A percentile compares a stretch with the other conserved stretches of the same genome.
phyloP scores from a whole-genome alignment of 1,140 invertebrate genomes.

The Papilio glaucus region DNA sequence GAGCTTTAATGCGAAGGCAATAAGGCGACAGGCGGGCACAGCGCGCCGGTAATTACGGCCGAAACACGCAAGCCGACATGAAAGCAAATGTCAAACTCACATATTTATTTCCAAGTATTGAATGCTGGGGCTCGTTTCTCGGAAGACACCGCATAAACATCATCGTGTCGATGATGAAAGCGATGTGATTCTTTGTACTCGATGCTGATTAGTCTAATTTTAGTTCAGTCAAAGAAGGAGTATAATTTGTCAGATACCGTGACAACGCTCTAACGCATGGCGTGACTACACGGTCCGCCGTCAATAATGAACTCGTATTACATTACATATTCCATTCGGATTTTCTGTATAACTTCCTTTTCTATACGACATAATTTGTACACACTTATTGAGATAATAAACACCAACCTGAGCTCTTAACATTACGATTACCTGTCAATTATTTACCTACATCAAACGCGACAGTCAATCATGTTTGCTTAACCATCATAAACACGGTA shows the following conservation, averaged over 20 bases:
- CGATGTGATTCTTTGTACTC: constrained; percentile 81
- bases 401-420: not conserved
- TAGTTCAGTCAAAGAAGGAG: constrained; percentile 58
- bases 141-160: constrained; percentile 78
- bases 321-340: constrained; percentile 43
- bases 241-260: constrained; percentile 67
- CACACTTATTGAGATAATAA: not conserved
- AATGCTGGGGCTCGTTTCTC: constrained; percentile 73
- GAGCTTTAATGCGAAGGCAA: constrained; percentile 52
- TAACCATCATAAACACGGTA: not conserved
- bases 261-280: constrained; percentile 57
- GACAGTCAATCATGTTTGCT: not conserved
- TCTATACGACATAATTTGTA: not conserved
- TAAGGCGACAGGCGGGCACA: constrained; percentile 51
- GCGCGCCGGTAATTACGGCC: constrained; percentile 68
- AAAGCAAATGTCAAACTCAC: constrained; percentile 83
- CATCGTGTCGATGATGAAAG: constrained; percentile 83
- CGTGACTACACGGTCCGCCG: constrained; percentile 50
- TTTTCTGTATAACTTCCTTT: constrained; percentile 33
- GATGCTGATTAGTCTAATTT: constrained; percentile 81
- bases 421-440: not conserved
- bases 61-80: constrained; percentile 78
- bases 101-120: constrained; percentile 84
- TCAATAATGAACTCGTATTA: constrained; percentile 53
- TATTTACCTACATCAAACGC: not conserved